Base-by-base conservation (phyloP, 2,797 vertebrate species). In the Sebastes umbrosus region DNA sequence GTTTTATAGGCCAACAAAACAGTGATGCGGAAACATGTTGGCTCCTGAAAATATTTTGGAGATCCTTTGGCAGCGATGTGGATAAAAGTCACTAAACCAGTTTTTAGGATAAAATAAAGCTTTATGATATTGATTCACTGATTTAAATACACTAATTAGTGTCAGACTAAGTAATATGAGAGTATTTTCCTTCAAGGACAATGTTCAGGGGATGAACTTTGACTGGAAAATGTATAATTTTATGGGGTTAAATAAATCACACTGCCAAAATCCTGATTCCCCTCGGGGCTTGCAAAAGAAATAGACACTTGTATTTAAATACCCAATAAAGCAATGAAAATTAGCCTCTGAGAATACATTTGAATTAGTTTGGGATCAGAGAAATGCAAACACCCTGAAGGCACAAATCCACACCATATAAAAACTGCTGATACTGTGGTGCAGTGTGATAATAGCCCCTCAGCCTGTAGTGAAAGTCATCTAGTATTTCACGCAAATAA, bases 401-500 rank as follows among this genome's bases (percentile, higher is more conserved):
- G 74, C 32, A 73, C 36, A 81, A 67, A 72, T 50, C 65, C 62
- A 81, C 72, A 77, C 62, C 27, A 31, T 65, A 71, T 70, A 69
- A 79, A 74, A 80, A 66, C 39, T 64, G 78, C 75, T 82, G 71
- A 54, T 66, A 64, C 29, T 16, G 20, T 57, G 86, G 29, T 80
- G 70, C 68, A 52, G 50, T 63, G 66, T 85, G 81, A 85, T 83
- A 72, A 75, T 43, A 69, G 46, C 77, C 31, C 20, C 36, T 77
- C 55, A 59, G 69, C 79, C 74, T 46, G 52, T 62, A 62, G 80
- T 69, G 77, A 88, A 87, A 90, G 82, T 78, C 71, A 81, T 81
- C 76, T 83, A 67, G 58, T 11, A 39, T 92, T 90, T 80, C 86
- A 75, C 73, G 67, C 66, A 88, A 87, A 92, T 85, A 71, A 87